Base-by-base conservation (phyloP, 2,797 vertebrate species). In the Sebastes steindachneri region DNA sequence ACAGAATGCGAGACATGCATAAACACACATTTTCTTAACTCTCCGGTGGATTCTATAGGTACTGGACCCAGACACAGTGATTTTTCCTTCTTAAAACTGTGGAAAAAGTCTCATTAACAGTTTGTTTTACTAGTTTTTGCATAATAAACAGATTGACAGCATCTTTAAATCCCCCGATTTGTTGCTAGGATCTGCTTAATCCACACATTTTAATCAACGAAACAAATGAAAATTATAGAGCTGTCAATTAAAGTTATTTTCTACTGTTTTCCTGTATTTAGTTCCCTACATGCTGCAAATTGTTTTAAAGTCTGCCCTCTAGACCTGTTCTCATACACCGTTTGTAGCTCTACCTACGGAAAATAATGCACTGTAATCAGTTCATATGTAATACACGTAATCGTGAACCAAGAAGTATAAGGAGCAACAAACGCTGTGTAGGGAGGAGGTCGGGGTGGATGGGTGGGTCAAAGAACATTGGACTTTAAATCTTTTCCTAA, bases 391-490 rank as follows among this genome's bases (percentile, higher is more conserved):
- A 17, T 45, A 1, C 41, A 45, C 15, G 3, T 45, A 45, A 45
- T 45, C 6, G 1, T 45, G 41, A 45, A 45, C 41, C 41, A 15
- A 0, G 41, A 0, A 45, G 15, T 45, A 45, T 45, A 7, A 1
- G 0, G 1, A 15, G 37, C 14, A 0, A 45, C 14, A 45, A 45
- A 17, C 15, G 41, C 15, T 1, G 41, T 0, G 1, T 17, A 45
- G 41, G 6, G 14, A 17, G 15, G 15, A 45, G 41, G 41, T 17
- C 0, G 1, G 41, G 41, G 3, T 45, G 41, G 41, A 15, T 45
- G 41, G 0, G 41, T 45, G 41, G 41, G 41, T 45, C 41, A 45
- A 45, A 45, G 0, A 15, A 45, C 41, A 15, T 1, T 0, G 0
- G 41, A 45, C 41, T 15, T 45, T 45, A 3, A 45, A 45, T 45